Evolutionary conservation across 2,888 invertebrate species (phyloP), one percentile per base, ranked within the genome.

Genomic region (Eupeodes latifasciatus): DNA sequence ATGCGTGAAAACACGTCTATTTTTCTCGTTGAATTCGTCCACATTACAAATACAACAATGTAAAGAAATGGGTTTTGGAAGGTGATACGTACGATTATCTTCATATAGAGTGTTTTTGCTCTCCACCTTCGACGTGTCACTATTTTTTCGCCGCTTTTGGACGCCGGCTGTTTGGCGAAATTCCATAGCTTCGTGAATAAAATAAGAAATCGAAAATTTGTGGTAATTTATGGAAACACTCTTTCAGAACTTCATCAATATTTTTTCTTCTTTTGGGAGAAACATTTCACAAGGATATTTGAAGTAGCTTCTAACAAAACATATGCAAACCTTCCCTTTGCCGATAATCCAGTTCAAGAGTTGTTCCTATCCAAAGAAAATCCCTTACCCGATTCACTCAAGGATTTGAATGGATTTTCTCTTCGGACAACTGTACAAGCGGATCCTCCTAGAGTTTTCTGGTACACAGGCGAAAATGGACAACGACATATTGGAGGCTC

Each of bases 221-320:
- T 67, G 1, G n/a, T 85, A 9, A 19, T 82, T 27, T 34, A 49
- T 19, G 78, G 67, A 27, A 16, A 53, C 2, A 74, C 4, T 34
- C 2, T 19, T 0, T 34, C 49, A 0, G 16, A 11, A 0, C 71
- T 86, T 3, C 51, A 19, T 0, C 5, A 7, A 14, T 71, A 44
- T 4, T 72, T 81, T 47, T 6, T 16, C 0, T 75, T 34, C 11
- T 79, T 86, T 14, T 19, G 9, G 44, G 10, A 47, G 5, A 36
- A 47, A 0, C 69, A 55, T 47, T 86, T 86, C 2, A 75, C 78
- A 12, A 79, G 72, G 3, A 77, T 85, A 12, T 85, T 81, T 40
- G 85, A 77, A 19, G 4, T 61, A 19, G 81, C 12, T 14, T 19
- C 19, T 0, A n/a, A 49, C 12, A 40, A 0, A 1, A 34, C 71